Conservation (phyloP, 2,113 vertebrate genomes). For the Sebastes schlegelii region DNA sequence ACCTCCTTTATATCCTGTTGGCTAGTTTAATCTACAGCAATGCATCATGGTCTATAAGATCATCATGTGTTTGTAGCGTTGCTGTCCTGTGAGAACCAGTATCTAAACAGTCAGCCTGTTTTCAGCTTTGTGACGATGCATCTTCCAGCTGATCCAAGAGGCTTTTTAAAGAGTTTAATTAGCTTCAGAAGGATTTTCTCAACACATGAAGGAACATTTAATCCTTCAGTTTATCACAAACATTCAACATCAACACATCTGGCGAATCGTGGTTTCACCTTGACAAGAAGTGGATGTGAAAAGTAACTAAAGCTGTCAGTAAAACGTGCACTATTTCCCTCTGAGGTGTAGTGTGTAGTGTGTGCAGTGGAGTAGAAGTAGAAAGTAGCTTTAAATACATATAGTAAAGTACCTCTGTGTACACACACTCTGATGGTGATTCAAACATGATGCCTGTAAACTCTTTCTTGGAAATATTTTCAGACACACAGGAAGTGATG, state of each 20-base stretch:
- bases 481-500: constrained; percentile 21
- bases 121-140: neutral
- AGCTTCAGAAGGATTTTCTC: neutral
- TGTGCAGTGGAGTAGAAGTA: neutral
- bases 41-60: neutral
- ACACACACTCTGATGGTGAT: too few relatives aligned
- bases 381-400: neutral
- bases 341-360: neutral
- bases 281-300: neutral
- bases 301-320: neutral
- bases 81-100: neutral
- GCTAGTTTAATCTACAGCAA: neutral
- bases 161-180: neutral
- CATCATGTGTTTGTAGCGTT: neutral
- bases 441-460: neutral
- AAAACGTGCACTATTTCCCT: neutral
- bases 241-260: neutral
- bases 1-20: neutral
- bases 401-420: neutral
- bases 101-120: neutral
- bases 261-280: neutral
- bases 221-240: neutral
- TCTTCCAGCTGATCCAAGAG: neutral
- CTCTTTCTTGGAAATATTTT: constrained; percentile 13
- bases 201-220: neutral